Percentiles rank a stretch among this genome's conserved stretches.
Conservation (phyloP, 2,113 vertebrate species). For the Naja naja region DNA sequence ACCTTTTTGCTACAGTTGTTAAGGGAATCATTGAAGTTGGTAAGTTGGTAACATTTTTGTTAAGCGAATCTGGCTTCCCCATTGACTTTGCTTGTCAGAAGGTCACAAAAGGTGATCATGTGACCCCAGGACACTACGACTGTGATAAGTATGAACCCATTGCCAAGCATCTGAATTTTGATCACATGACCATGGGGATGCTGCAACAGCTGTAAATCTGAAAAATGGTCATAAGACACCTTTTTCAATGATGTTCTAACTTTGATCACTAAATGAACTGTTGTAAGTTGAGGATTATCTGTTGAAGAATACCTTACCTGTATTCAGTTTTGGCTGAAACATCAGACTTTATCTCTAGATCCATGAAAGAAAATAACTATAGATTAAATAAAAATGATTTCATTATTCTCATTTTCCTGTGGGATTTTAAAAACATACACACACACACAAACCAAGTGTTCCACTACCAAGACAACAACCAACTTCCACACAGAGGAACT, state of each 20-base stretch:
- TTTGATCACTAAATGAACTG: not conserved
- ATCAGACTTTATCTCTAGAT: not conserved
- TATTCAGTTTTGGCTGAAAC: not conserved
- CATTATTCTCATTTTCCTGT: not conserved
- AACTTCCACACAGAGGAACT: not conserved
- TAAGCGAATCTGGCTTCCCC: no score
- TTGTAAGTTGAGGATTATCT: not conserved
- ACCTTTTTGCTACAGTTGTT: not conserved
- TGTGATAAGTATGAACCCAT: not conserved
- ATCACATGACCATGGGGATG: not conserved
- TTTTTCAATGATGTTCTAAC: not conserved
- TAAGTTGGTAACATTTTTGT: not conserved
- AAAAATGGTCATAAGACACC: not conserved
- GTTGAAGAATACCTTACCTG: not conserved
- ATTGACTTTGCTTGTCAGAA: no score
- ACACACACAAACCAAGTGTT: not conserved
- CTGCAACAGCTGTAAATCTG: not conserved
- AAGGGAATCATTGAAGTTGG: not conserved
- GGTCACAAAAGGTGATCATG: no score
- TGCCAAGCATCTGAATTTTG: not conserved
- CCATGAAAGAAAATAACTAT: not conserved
- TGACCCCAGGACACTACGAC: not conserved
- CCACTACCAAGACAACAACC: not conserved
- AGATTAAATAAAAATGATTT: not conserved
- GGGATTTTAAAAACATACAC: not conserved